phyloP scores from a whole-genome alignment of 2,797 vertebrate species.

The Myripristis jacobus region DNA sequence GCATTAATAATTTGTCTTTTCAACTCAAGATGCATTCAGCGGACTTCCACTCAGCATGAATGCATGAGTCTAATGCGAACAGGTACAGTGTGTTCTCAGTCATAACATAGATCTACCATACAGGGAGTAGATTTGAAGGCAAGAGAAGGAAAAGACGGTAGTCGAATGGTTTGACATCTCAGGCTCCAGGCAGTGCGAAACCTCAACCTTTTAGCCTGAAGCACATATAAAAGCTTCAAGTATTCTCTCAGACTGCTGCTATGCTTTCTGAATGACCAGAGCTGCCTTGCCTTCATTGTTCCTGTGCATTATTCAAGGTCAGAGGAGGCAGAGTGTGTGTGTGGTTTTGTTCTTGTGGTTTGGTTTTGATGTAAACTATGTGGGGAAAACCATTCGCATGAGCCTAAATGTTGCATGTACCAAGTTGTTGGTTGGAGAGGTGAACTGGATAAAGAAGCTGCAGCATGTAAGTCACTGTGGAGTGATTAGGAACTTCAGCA shows the following conservation, averaged over 20 bases:
- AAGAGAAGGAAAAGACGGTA: constrained; percentile 22
- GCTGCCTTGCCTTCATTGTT: background rate
- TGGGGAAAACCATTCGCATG: background rate
- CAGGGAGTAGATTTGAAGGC: background rate
- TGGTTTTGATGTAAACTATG: background rate
- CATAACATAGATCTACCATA: constrained; percentile 27
- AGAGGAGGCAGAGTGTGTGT: background rate
- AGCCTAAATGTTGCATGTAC: background rate
- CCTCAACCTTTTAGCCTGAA: background rate
- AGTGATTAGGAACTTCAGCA: background rate
- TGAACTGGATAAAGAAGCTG: background rate
- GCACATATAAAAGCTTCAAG: constrained; percentile 14
- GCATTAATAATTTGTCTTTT: constrained; percentile 42
- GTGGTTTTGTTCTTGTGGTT: background rate
- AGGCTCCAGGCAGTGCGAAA: constrained; percentile 3
- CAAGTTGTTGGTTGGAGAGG: background rate
- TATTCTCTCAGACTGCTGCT: background rate
- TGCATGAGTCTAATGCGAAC: constrained; percentile 35
- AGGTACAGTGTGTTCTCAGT: constrained; percentile 24
- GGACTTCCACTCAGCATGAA: constrained; percentile 38
- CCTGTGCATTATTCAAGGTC: constrained; percentile 5
- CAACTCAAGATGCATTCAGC: constrained; percentile 32
- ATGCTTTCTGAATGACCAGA: constrained; percentile 8
- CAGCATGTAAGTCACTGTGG: background rate
- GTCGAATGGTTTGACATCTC: constrained; percentile 25